phyloP scores from a whole-genome alignment of 2,888 invertebrate species.

The Pardosa pseudoannulata region DNA sequence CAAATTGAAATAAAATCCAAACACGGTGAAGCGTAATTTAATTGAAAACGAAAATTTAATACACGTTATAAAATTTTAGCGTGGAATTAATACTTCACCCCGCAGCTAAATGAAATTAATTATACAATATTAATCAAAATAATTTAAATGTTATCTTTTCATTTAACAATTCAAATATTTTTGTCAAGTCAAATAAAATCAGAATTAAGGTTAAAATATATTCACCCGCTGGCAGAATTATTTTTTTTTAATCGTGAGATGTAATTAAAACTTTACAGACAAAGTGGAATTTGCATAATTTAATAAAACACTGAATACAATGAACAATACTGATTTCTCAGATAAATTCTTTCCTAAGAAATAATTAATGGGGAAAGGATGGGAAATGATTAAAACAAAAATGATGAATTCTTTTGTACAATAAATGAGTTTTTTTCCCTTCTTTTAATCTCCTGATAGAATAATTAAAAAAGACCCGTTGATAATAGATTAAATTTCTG shows the following conservation, averaged over 20 bases:
- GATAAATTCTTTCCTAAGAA: background rate
- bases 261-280: constrained; percentile 4
- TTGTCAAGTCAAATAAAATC: background rate
- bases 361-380: background rate
- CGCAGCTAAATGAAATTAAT: too few species aligned
- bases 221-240: background rate
- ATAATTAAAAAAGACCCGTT: background rate
- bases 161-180: background rate
- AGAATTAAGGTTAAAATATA: background rate
- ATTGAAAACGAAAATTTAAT: too few species aligned
- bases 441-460: too few species aligned
- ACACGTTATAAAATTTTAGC: too few species aligned
- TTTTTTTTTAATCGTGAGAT: background rate
- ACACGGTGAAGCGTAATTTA: too few species aligned
- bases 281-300: background rate
- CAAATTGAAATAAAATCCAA: too few species aligned
- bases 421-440: background rate
- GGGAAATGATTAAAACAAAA: background rate
- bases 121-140: too few species aligned
- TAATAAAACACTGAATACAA: background rate
- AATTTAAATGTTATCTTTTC: background rate
- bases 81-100: too few species aligned
- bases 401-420: background rate
- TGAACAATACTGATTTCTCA: background rate
- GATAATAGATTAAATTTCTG: background rate